Percentiles rank a stretch among this genome's conserved stretches.
phyloP scores from a whole-genome alignment of 2,888 invertebrate genomes.

The Brachyopa scutellaris region DNA sequence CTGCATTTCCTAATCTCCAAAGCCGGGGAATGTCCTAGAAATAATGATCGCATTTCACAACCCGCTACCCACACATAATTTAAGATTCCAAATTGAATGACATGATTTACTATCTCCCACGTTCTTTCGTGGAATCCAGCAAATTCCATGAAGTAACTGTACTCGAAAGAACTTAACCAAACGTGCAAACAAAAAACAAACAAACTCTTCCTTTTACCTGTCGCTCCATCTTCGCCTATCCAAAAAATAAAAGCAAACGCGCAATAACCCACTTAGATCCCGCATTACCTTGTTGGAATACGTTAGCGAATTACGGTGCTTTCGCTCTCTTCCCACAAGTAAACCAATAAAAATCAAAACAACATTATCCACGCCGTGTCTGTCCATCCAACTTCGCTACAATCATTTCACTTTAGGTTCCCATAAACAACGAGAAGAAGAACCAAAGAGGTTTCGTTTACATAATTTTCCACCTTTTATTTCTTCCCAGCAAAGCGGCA shows the following conservation, averaged over 20 bases:
- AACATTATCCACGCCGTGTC: slow-evolving; percentile 15
- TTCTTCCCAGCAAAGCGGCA: no score
- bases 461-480: slow-evolving; percentile 19
- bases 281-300: slow-evolving; percentile 42
- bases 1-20: neutral
- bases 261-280: slow-evolving; percentile 65
- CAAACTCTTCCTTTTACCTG: slow-evolving; percentile 63
- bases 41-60: neutral
- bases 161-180: slow-evolving; percentile 36
- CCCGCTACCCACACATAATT: neutral
- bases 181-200: slow-evolving; percentile 34
- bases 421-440: slow-evolving; percentile 13
- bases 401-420: slow-evolving; percentile 43
- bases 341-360: slow-evolving; percentile 40
- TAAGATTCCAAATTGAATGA: slow-evolving; percentile 11
- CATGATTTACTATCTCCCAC: slow-evolving; percentile 28
- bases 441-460: slow-evolving; percentile 20
- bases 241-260: slow-evolving; percentile 48
- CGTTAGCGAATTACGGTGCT: slow-evolving; percentile 65
- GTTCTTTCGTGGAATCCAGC: slow-evolving; percentile 29
- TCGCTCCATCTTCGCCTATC: neutral
- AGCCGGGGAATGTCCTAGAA: neutral
- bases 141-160: slow-evolving; percentile 56
- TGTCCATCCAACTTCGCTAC: neutral
- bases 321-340: slow-evolving; percentile 63